Evolutionary conservation across 2,888 invertebrate genomes (phyloP).

Genomic region (Leucoma salicis): DNA sequence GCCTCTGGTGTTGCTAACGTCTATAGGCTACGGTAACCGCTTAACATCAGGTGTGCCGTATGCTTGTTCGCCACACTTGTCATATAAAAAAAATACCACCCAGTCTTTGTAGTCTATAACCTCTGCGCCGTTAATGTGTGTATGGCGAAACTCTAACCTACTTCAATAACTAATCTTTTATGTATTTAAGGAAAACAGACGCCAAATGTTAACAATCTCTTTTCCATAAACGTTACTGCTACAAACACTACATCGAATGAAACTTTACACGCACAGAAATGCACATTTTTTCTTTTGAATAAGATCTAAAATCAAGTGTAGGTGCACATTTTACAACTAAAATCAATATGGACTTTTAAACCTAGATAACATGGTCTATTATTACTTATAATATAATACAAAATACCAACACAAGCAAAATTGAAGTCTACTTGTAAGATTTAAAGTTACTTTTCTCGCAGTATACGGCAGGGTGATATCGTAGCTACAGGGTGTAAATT

Average conservation of each 20-base stretch:
- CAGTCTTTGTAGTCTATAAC: too few species aligned
- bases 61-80: too few species aligned
- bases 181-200: constrained; percentile 4
- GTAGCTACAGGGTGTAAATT: constrained; percentile 17
- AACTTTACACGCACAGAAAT: background rate
- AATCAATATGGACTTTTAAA: background rate
- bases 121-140: too few species aligned
- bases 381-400: background rate
- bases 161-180: background rate
- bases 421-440: background rate
- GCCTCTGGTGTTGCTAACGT: too few species aligned
- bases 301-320: background rate
- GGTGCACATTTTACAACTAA: background rate
- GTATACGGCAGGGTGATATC: background rate
- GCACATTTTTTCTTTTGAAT: background rate
- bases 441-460: background rate
- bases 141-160: constrained; percentile 9
- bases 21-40: too few species aligned
- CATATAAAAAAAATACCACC: too few species aligned
- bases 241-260: constrained; percentile 3
- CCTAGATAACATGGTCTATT: background rate
- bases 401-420: background rate
- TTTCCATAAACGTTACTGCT: constrained; percentile 12
- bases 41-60: too few species aligned
- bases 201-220: constrained; percentile 24